Evolutionary conservation across 2,113 vertebrate genomes (phyloP).

Genomic region (Rhadina sibilatrix): DNA sequence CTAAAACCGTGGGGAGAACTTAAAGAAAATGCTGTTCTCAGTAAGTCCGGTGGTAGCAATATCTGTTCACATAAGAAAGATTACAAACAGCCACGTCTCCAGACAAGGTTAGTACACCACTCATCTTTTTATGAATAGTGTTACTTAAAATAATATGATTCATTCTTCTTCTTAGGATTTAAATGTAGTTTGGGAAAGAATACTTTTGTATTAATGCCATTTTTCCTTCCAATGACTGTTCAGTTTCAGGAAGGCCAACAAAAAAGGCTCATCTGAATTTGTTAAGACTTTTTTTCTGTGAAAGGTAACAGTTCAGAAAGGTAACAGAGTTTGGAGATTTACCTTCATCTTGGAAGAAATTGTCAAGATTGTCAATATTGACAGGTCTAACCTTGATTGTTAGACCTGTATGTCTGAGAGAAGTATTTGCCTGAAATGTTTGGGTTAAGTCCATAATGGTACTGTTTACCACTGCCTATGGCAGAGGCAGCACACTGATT

Average conservation of each 20-base stretch:
- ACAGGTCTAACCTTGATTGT: not conserved
- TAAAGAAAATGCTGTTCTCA: constrained; percentile 75
- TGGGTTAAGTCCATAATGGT: not conserved
- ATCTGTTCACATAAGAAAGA: constrained; percentile 72
- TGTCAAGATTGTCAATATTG: not conserved
- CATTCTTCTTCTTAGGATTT: not conserved
- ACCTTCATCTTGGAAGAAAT: not conserved
- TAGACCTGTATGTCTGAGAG: not conserved
- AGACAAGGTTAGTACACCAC: constrained; percentile 77
- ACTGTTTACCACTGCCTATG: not conserved
- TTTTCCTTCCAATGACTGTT: not conserved
- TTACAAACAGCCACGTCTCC: constrained; percentile 85
- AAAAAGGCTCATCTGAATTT: not conserved
- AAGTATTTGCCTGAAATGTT: not conserved
- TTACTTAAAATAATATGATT: not conserved
- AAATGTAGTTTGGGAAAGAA: not conserved
- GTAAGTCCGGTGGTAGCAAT: constrained; percentile 49
- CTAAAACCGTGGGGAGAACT: constrained; percentile 83
- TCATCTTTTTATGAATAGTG: not conserved
- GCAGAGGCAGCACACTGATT: not conserved
- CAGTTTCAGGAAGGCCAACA: not conserved
- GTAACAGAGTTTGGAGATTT: not conserved
- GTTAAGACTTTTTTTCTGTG: not conserved
- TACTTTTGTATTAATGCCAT: not conserved
- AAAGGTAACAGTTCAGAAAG: not conserved